Base-by-base conservation (phyloP, 2,888 invertebrate genomes). In the Campaea margaritaria region DNA sequence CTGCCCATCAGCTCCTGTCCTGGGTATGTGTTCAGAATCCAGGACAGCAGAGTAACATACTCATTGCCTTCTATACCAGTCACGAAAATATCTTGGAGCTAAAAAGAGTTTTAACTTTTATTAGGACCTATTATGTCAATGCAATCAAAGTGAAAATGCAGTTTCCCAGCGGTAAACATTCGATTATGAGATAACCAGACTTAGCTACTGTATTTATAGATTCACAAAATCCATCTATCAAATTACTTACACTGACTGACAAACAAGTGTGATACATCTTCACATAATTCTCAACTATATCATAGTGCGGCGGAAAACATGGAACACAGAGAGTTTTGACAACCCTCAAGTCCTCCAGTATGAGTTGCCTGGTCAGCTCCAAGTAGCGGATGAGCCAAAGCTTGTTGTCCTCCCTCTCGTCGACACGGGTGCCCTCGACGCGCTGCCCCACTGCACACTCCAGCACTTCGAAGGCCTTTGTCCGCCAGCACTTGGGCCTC, bases 351-450 rank as follows among this genome's bases (percentile, higher is more conserved):
- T 99, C 99, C 81, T 99, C 98, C 7, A 98, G 86, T 73, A 99
- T 96, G 9, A 98, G 93, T 76, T 96, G 96, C 39, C 99, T 93
- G 0, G 96, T 96, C 41, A 96, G 91, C 88, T 99, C 99, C 54
- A 99, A 91, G 85, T 99, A 98, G 21, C 97, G 93, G 3, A 99
- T 98, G 12, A 99, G 93, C 99, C 99, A 99, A 90, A 98, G 95
- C 86, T 99, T 99, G 85, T 98, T 97, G 72, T 96, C 96, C 15
- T 94, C 94, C 21, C 99, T 93, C 76, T 98, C 98, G 75, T 99
- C 99, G 4, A 99, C 95, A 70, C 99, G 97, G 7, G 98, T 99
- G 0, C 99, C 99, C 87, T 99, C 99, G 53, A 99, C 96, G 58
- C 98, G 94, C 61, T 96, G 96, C 0, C 95, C 95, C 0, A 97